Evolutionary conservation across 2,797 vertebrate species (phyloP), one percentile per base, ranked within the genome.

Genomic region (Rhinatrema bivittatum): DNA sequence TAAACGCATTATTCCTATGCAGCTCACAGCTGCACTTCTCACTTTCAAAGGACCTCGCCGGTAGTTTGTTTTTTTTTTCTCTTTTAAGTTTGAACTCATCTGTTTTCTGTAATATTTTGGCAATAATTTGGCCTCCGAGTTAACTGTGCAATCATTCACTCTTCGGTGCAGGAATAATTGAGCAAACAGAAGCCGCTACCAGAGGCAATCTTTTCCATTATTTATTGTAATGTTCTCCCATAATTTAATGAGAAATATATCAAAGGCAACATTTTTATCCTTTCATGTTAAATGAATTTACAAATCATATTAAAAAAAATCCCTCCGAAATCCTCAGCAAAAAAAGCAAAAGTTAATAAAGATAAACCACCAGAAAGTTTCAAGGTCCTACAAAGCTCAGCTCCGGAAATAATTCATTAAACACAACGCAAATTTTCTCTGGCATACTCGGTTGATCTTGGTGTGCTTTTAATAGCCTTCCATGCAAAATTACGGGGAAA

Each of bases 261-360:
- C 59, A 66, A 76, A 78, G 73, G 67, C 44, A 73, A 70, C 68
- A 59, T 74, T 84, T 74, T 73, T 65, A 79, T 71, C 55, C 64
- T 74, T 81, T 81, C 72, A 76, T 74, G 67, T 79, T 75, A 77
- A 79, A 81, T 80, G 75, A 79, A 79, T 76, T 81, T 80, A 75
- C 49, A 75, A 42, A 61, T 64, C 50, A 62, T 59, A 74, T 70
- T 70, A 72, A 80, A 82, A 72, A 36, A n/a, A n/a, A n/a, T n/a
- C n/a, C n/a, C n/a, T 43, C 68, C 70, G 53, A 60, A 76, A 68
- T 46, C 37, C 62, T 51, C 46, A 70, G 44, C 41, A 76, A 61
- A n/a, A n/a, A n/a, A n/a, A n/a, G 26, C 50, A 38, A 36, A 63
- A 64, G 46, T 53, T 76, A 82, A 78, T 74, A 70, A 81, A 75